Conservation (phyloP, 2,113 vertebrate genomes). For the Noturus placidus region DNA sequence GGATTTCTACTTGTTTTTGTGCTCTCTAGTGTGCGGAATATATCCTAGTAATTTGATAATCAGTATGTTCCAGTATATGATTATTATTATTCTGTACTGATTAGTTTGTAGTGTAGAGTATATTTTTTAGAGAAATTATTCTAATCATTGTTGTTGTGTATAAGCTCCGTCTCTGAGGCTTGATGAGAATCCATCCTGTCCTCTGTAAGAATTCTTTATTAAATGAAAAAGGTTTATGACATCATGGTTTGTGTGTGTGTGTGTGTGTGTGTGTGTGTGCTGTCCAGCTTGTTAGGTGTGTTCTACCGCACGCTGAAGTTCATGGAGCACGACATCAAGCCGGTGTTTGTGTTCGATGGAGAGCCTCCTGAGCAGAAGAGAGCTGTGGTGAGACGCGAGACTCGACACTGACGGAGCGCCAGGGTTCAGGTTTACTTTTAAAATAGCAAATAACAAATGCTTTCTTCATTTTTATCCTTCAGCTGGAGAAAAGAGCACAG, state of each 20-base stretch:
- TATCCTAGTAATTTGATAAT: not conserved
- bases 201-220: too few relatives aligned
- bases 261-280: not conserved
- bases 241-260: not conserved
- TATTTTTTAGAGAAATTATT: too few relatives aligned
- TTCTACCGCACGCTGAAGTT: slow-evolving; percentile 76
- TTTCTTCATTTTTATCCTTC: slow-evolving; percentile 23
- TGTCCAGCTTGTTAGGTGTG: slow-evolving; percentile 66
- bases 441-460: not conserved
- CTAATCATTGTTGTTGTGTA: too few relatives aligned
- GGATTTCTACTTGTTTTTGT: not conserved
- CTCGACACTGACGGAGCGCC: not conserved
- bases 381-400: slow-evolving; percentile 62
- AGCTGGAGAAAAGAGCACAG: slow-evolving; percentile 74
- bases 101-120: too few relatives aligned
- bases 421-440: not conserved
- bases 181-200: too few relatives aligned
- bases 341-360: slow-evolving; percentile 78
- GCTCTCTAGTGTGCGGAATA: not conserved
- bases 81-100: not conserved
- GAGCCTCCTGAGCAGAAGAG: slow-evolving; percentile 70
- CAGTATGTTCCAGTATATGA: not conserved
- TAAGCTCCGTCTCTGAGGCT: too few relatives aligned
- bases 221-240: too few relatives aligned
- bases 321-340: slow-evolving; percentile 76